Base-by-base conservation (phyloP, 2,113 vertebrate genomes). In the Sapajus apella region DNA sequence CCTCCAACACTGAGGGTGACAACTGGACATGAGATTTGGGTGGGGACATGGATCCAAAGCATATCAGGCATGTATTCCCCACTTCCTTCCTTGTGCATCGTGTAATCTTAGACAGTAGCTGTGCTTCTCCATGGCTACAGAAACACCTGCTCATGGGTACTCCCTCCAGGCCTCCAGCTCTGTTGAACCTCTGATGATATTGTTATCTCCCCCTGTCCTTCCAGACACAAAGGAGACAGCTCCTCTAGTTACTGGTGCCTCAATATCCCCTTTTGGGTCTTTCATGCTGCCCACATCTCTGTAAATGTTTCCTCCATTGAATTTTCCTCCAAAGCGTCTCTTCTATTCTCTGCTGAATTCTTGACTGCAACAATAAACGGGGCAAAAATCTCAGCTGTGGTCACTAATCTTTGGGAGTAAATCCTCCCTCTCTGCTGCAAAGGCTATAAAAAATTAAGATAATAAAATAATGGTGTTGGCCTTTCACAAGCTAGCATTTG, bases 321-420 rank as follows among this genome's bases (percentile, higher is more conserved):
- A 1, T n/a, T 35, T 14, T 0, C 61, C 43, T 32, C 21, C 1
- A 5, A 5, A 3, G 1, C 17, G 3, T 25, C 64, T 56, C 58
- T 5, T 43, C 35, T 0, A 11, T 32, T 68, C 47, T 17, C 72
- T 32, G 17, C 35, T 56, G 40, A 35, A 6, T 17, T 64, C 23
- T 4, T 0, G 8, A 25, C 3, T 35, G 18, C n/a, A 2, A 58
- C 7, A 64, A 35, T 0, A n/a, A 72, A 58, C 0, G 20, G 20
- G 18, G 27, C 58, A 83, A 94, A 45, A 40, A 0, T 6, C 2
- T 16, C 8, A 64, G 84, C 8, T 16, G 21, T 50, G n/a, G 18
- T 50, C 18, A 43, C 20, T 84, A 32, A 45, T 13, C 11, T 64
- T 58, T 50, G 23, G 35, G 14, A 6, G 12, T 9, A 30, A 37